Evolutionary conservation across 2,888 invertebrate species (phyloP).

Genomic region (Hermaeophaga mercurialis): DNA sequence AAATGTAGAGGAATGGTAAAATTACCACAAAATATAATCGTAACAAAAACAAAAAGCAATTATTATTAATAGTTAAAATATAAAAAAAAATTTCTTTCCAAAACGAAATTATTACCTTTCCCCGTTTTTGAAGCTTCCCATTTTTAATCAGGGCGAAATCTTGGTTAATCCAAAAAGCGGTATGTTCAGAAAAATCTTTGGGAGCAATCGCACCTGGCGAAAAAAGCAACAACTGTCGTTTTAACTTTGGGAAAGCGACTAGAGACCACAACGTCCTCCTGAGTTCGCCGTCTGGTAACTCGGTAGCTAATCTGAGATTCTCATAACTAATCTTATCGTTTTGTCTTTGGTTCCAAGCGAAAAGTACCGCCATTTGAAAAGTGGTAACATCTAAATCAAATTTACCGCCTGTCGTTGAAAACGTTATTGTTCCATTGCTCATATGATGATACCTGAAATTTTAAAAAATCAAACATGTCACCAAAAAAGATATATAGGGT

Average conservation of each 20-base stretch:
- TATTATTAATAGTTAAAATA: no score
- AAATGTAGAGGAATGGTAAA: no score
- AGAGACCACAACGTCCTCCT: constrained; percentile 94
- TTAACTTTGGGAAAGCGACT: constrained; percentile 94
- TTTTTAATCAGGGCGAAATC: constrained; percentile 95
- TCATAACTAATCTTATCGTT: constrained; percentile 94
- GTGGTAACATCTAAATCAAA: constrained; percentile 99
- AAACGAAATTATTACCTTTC: constrained; percentile 69
- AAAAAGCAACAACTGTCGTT: constrained; percentile 86
- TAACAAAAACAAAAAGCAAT: no score
- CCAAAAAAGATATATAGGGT: no score
- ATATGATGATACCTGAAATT: constrained; percentile 82
- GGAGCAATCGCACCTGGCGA: constrained; percentile 81
- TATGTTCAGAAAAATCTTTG: constrained; percentile 92
- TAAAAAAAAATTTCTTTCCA: no score
- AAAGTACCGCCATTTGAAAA: constrained; percentile 99
- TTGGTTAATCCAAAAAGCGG: constrained; percentile 96
- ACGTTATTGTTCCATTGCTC: constrained; percentile 98
- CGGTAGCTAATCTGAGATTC: constrained; percentile 93
- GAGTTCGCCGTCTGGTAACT: constrained; percentile 94
- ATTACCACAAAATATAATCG: no score
- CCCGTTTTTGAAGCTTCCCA: constrained; percentile 91
- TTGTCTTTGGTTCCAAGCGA: constrained; percentile 98
- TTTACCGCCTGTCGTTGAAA: constrained; percentile 87
- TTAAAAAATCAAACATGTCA: no score